Conservation (phyloP, 2,797 vertebrate genomes). For the Sardinella longiceps region DNA sequence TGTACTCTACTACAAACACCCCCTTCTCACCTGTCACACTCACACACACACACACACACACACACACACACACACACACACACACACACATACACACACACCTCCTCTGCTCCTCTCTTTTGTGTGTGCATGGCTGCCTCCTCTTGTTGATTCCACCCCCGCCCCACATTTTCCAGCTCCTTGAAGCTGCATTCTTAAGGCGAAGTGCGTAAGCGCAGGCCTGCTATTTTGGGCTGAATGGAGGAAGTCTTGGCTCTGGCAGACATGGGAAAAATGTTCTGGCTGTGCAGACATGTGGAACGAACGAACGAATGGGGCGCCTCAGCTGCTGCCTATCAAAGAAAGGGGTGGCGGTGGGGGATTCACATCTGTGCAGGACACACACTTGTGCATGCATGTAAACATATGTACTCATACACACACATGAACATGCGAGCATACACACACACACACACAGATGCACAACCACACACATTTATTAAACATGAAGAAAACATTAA, state of each 20-base stretch:
- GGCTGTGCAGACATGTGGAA: slow-evolving; percentile 53
- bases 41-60: background rate
- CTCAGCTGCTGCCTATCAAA: slow-evolving; percentile 16
- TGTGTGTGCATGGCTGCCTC: background rate
- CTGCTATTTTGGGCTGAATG: slow-evolving; percentile 78
- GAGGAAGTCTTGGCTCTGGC: slow-evolving; percentile 70
- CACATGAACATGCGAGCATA: background rate
- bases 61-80: slow-evolving; percentile 19
- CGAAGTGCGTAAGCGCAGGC: slow-evolving; percentile 72
- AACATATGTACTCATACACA: background rate
- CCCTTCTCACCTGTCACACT: background rate
- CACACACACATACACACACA: slow-evolving; percentile 11
- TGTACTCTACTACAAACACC: background rate
- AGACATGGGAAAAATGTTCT: slow-evolving; percentile 69
- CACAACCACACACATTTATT: background rate
- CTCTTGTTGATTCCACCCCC: slow-evolving; percentile 62
- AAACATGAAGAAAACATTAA: no score
- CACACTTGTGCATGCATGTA: background rate
- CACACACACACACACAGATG: background rate
- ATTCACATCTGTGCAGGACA: slow-evolving; percentile 4
- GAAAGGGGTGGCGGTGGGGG: slow-evolving; percentile 6
- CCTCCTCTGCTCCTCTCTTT: background rate
- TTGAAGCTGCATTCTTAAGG: slow-evolving; percentile 71
- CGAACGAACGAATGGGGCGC: no score
- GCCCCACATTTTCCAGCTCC: slow-evolving; percentile 56